Evolutionary conservation across 1,140 invertebrate species (phyloP).

Genomic region (Cydia pomonella): DNA sequence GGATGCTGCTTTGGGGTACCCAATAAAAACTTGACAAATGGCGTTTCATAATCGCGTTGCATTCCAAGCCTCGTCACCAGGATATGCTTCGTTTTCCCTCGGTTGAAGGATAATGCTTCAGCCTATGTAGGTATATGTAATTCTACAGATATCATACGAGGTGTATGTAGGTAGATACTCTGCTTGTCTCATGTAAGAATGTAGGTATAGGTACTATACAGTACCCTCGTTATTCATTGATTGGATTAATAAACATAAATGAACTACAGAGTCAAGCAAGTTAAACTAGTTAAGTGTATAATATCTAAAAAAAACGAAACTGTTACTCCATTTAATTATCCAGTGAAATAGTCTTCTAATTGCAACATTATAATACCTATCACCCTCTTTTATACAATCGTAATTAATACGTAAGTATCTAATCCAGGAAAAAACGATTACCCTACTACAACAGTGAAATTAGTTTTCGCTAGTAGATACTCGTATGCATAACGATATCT

Average conservation of each 20-base stretch:
- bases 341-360: no score
- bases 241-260: no score
- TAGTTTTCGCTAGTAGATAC: background rate
- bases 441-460: background rate
- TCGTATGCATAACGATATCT: background rate
- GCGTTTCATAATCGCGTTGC: constrained; percentile 75
- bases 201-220: background rate
- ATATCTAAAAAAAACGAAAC: no score
- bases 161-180: background rate
- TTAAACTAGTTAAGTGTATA: no score
- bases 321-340: no score
- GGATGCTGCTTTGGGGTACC: constrained; percentile 62
- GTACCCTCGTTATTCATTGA: no score
- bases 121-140: background rate
- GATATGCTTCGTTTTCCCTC: constrained; percentile 26
- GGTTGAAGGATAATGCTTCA: constrained; percentile 17
- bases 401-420: no score
- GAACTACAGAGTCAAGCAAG: no score
- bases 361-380: no score
- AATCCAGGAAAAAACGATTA: background rate
- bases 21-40: constrained; percentile 81
- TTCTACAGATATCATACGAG: background rate
- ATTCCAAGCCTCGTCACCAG: constrained; percentile 59
- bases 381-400: no score
- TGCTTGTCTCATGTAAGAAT: background rate